These are phyloP conservation scores for Irena cyanogastra DNA, from an alignment of 2,113 vertebrate species.

Conservation along the genomic window DNA sequence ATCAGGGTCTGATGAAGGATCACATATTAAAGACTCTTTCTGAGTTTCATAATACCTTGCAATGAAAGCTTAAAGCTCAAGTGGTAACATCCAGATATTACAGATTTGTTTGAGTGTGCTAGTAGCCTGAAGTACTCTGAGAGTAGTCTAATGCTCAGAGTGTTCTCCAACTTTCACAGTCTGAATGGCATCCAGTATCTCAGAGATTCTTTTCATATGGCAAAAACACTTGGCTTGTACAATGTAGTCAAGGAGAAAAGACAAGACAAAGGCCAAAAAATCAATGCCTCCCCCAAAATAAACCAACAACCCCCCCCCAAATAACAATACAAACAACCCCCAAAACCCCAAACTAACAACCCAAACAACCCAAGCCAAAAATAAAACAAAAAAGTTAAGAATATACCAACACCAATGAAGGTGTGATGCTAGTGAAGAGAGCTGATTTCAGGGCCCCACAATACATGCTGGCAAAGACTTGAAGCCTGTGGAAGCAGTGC, in stretches of 20 bases:
- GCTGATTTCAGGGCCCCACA: not conserved
- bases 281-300: not conserved
- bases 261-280: not conserved
- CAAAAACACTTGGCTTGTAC: not conserved
- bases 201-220: not conserved
- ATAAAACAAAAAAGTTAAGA: not conserved
- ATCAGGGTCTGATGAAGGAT: not conserved
- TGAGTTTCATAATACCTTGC: not conserved
- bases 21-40: not conserved
- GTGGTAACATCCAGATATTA: not conserved
- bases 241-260: not conserved
- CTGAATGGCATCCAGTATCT: not conserved
- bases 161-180: not conserved
- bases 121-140: not conserved
- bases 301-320: accelerated
- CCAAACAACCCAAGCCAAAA: not conserved
- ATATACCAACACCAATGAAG: not conserved
- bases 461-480: not conserved
- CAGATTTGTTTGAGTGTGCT: not conserved
- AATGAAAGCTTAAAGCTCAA: not conserved
- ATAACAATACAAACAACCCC: not conserved
- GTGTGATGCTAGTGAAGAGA: not conserved
- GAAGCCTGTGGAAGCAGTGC: not conserved
- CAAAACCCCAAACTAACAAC: not conserved
- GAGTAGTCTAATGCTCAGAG: not conserved